phyloP scores from a whole-genome alignment of 2,888 invertebrate species.

The Thecophora atra region DNA sequence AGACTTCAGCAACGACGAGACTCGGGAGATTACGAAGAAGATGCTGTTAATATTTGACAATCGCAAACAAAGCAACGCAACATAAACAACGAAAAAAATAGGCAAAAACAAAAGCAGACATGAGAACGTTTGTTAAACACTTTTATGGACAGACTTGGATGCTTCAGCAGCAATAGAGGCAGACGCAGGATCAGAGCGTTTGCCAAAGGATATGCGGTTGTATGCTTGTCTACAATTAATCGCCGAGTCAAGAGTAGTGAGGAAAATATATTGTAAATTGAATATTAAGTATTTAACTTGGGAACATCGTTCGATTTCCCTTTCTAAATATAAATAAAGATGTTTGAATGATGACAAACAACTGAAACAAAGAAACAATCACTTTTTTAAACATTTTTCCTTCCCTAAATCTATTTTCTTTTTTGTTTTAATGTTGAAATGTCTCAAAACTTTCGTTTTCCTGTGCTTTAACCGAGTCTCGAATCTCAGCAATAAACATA shows the following conservation, averaged over 20 bases:
- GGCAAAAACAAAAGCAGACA: not conserved
- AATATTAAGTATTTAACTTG: no score
- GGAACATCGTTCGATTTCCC: no score
- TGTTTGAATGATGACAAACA: no score
- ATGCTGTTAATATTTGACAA: constrained; percentile 61
- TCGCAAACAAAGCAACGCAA: constrained; percentile 47
- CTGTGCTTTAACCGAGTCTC: not conserved
- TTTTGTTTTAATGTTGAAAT: no score
- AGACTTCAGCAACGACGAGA: not conserved
- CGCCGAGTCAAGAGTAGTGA: not conserved
- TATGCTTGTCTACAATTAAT: not conserved
- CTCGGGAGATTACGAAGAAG: constrained; percentile 2
- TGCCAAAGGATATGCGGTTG: constrained; percentile 32
- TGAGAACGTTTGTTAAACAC: constrained; percentile 39
- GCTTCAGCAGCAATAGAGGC: constrained; percentile 27
- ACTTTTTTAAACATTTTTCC: no score
- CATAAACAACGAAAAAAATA: constrained; percentile 12
- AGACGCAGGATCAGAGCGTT: constrained; percentile 10
- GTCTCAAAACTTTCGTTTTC: no score
- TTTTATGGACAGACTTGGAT: constrained; percentile 41
- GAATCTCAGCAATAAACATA: not conserved
- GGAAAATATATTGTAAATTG: no score
- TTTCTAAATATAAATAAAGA: no score
- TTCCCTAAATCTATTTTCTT: no score
- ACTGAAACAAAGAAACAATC: no score